phyloP scores from a whole-genome alignment of 1,140 invertebrate genomes.

The Eriocheir sinensis region DNA sequence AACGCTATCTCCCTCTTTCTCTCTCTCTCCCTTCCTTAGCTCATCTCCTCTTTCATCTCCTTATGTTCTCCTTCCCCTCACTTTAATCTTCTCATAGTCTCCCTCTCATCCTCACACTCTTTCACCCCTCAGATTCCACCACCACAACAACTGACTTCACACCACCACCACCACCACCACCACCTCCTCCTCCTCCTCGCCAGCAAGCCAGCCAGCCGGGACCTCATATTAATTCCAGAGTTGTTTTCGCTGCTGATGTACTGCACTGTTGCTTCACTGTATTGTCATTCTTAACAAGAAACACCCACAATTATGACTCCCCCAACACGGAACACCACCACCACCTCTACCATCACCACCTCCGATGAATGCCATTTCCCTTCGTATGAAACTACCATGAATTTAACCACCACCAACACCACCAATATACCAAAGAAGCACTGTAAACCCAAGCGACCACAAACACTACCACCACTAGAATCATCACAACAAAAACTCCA shows the following conservation, averaged over 20 bases:
- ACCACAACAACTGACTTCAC: constrained; percentile 22
- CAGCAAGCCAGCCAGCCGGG: not conserved
- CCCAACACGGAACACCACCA: not conserved
- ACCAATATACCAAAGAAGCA: not conserved
- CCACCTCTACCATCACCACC: constrained; percentile 11
- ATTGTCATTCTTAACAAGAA: not conserved
- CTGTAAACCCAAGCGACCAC: not conserved
- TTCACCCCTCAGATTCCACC: not conserved
- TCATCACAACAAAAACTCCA: too few relatives aligned
- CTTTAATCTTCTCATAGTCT: too few relatives aligned
- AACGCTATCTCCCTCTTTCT: too few relatives aligned
- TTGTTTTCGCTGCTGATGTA: not conserved
- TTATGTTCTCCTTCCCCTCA: too few relatives aligned
- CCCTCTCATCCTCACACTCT: not conserved
- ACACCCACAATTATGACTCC: not conserved
- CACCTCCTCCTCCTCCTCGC: not conserved
- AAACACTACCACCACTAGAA: too few relatives aligned
- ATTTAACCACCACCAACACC: too few relatives aligned
- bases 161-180: constrained; percentile 16
- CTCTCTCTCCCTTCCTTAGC: too few relatives aligned
- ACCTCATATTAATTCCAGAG: constrained; percentile 5
- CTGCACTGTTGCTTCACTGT: not conserved
- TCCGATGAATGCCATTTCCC: not conserved
- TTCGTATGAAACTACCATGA: too few relatives aligned
- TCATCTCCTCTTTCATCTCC: too few relatives aligned